Evolutionary conservation across 2,888 invertebrate species (phyloP).

Genomic region (Drosophila prolongata): DNA sequence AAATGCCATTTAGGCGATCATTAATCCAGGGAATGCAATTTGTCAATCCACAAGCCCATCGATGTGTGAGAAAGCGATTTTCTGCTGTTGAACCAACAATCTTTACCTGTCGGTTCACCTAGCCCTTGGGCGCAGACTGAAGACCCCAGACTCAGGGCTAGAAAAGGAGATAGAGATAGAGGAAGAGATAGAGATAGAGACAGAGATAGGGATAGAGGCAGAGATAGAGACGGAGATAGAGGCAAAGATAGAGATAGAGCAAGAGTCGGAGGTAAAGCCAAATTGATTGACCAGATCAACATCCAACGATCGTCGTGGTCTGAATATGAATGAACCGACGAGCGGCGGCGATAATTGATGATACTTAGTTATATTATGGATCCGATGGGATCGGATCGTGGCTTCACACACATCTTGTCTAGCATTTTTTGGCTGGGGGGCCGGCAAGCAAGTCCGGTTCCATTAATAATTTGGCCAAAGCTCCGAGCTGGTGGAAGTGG

Average conservation of each 20-base stretch:
- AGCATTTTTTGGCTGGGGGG: constrained; percentile 51
- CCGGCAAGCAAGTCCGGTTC: constrained; percentile 33
- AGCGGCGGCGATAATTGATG: constrained; percentile 68
- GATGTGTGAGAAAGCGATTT: constrained; percentile 75
- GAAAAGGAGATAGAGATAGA: constrained; percentile 38
- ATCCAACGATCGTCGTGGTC: constrained; percentile 15
- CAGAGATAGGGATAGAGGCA: background rate
- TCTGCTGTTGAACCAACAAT: constrained; percentile 52
- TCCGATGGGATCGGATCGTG: constrained; percentile 31
- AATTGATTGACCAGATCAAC: constrained; percentile 76
- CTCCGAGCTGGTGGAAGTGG: constrained; percentile 47
- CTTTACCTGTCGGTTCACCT: constrained; percentile 39
- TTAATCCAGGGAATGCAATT: constrained; percentile 75
- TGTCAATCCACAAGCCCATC: constrained; percentile 58
- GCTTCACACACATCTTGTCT: constrained; percentile 64
- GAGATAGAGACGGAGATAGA: background rate
- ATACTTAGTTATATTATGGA: constrained; percentile 53
- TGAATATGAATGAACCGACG: constrained; percentile 68
- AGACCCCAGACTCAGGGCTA: constrained; percentile 21
- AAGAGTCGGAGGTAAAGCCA: constrained; percentile 53
- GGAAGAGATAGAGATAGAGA: constrained; percentile 24
- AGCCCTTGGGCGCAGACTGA: constrained; percentile 31
- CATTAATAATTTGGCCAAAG: constrained; percentile 67
- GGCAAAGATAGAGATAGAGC: constrained; percentile 12
- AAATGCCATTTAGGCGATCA: constrained; percentile 76